Base-by-base conservation (phyloP, 2,113 vertebrate species). In the Paramisgurnus dabryanus region DNA sequence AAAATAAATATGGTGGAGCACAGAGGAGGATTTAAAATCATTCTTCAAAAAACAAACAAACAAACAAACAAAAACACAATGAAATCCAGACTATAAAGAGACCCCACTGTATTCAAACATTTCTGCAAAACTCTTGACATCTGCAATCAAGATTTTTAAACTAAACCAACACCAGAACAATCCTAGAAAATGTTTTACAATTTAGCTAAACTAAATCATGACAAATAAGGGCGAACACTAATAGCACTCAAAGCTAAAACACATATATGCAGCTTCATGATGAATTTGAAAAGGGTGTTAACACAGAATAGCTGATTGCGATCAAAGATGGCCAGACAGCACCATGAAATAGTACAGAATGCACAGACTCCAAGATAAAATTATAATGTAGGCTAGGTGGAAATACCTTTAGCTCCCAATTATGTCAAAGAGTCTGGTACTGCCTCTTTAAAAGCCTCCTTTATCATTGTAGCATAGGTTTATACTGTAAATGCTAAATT, bases 121-220 rank as follows among this genome's bases (percentile, higher is more conserved):
- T 5, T 57, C 69, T 58, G 40, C 53, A n/a, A 72, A 57, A 39
- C 53, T 39, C 39, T 53, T 41, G 69, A 72, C 69, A 57, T 50
- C 69, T 40, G 69, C 69, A 72, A 72, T 72, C 69, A 58, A 58
- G 69, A 72, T 58, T 58, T 27, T 72, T 53, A 57, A 72, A 72
- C 53, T 40, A 39, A 58, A 41, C 40, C 53, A 13, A 72, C 41
- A 18, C 39, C 69, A 57, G 53, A 53, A 58, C 69, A 57, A 9
- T 41, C 53, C 41, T 17, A 9, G 17, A 34, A 2, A 34, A 34
- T 10, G 50, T 7, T 43, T 53, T 57, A 39, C 17, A 50, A 72
- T 72, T 72, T 71, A 57, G 10, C 69, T 43, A 2, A 41, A 72
- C 9, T 57, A 58, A 57, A 72, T 58, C 53, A 57, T 41, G 39